Evolutionary conservation across 2,888 invertebrate species (phyloP).

Genomic region (Buathra laborator): DNA sequence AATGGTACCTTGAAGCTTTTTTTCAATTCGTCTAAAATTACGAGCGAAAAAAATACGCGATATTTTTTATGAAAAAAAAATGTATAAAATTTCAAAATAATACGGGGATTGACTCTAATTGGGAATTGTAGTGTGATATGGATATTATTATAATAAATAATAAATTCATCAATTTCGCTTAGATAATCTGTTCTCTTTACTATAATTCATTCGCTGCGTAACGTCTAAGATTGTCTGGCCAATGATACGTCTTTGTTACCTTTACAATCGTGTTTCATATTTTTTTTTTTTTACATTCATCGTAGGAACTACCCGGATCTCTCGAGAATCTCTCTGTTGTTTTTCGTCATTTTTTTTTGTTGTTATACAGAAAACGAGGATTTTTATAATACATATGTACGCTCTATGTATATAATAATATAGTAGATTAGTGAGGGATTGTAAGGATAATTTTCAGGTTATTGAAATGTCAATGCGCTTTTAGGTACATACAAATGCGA

Average conservation of each 20-base stretch:
- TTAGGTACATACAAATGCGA: constrained; percentile 64
- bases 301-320: constrained; percentile 62
- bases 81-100: not conserved
- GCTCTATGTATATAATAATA: constrained; percentile 54
- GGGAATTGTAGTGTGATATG: not conserved
- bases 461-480: constrained; percentile 55
- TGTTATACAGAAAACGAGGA: constrained; percentile 58
- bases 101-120: not conserved
- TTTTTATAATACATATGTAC: constrained; percentile 54
- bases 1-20: too few relatives aligned
- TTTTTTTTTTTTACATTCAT: constrained; percentile 56
- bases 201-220: constrained; percentile 69
- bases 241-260: constrained; percentile 73
- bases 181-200: constrained; percentile 62
- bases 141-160: constrained; percentile 46
- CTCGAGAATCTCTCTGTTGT: constrained; percentile 34
- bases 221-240: constrained; percentile 77
- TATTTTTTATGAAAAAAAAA: too few relatives aligned
- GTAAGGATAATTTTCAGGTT: constrained; percentile 36
- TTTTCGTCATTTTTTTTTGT: constrained; percentile 11
- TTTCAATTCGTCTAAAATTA: too few relatives aligned
- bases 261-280: constrained; percentile 51
- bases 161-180: constrained; percentile 54
- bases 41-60: too few relatives aligned
- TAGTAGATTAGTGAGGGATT: constrained; percentile 41